These are phyloP conservation scores for Archegozetes longisetosus DNA, from an alignment of 1,140 invertebrate genomes.

Conservation along the genomic window DNA sequence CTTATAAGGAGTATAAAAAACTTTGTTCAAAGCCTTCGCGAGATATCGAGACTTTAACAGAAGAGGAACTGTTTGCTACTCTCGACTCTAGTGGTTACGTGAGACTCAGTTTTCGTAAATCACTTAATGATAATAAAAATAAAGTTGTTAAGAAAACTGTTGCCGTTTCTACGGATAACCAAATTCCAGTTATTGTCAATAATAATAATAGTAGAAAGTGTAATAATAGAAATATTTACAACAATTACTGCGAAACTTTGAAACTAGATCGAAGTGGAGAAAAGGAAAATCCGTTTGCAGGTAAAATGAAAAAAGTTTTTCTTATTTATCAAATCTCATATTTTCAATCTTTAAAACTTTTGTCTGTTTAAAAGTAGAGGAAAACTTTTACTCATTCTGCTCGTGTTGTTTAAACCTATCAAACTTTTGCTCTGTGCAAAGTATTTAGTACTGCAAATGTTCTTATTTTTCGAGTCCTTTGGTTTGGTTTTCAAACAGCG, in stretches of 20 bases:
- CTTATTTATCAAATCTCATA: too few species aligned
- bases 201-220: neutral
- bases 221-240: neutral
- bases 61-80: slow-evolving; percentile 22
- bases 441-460: too few species aligned
- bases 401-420: too few species aligned
- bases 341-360: too few species aligned
- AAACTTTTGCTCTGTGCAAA: too few species aligned
- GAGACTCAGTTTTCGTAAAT: slow-evolving; percentile 15
- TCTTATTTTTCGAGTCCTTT: too few species aligned
- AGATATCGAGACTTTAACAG: slow-evolving; percentile 31
- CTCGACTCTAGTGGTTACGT: slow-evolving; percentile 12
- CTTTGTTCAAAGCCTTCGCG: too few species aligned
- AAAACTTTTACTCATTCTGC: too few species aligned
- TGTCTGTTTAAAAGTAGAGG: too few species aligned
- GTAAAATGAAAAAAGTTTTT: too few species aligned
- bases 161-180: slow-evolving; percentile 41
- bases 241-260: slow-evolving; percentile 3
- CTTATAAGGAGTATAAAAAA: too few species aligned
- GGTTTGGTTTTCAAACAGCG: too few species aligned
- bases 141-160: slow-evolving; percentile 35
- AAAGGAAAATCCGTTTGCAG: slow-evolving; percentile 68
- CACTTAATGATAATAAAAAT: neutral
- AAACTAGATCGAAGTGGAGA: slow-evolving; percentile 56
- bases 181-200: neutral